These are phyloP conservation scores for Natator depressus DNA, from an alignment of 2,113 vertebrate species.

Conservation along the genomic window DNA sequence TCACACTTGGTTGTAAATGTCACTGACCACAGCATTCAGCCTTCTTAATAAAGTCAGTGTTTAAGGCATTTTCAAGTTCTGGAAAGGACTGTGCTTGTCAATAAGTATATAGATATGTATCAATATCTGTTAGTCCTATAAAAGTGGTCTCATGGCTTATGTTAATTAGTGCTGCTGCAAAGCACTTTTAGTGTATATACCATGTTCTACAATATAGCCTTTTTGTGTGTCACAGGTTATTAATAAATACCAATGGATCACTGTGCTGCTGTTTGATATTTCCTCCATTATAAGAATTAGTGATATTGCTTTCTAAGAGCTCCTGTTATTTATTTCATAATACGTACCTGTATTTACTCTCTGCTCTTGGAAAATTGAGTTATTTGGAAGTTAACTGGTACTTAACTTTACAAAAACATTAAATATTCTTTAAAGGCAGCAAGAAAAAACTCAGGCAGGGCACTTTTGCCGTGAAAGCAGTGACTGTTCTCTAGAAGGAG, in stretches of 20 bases:
- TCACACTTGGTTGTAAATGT: neutral
- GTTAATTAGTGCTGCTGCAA: neutral
- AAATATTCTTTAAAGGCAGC: neutral
- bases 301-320: neutral
- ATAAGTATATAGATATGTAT: neutral
- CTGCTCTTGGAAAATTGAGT: conserved; percentile 23
- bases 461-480: conserved; percentile 60
- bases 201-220: conserved; percentile 31
- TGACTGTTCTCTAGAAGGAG: conserved; percentile 68
- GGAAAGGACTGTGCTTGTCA: neutral
- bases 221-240: conserved; percentile 15
- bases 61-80: neutral
- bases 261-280: conserved; percentile 33
- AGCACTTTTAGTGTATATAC: neutral
- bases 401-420: too few species aligned
- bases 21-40: neutral
- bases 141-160: neutral
- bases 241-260: conserved; percentile 33
- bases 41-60: neutral
- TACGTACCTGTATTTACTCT: neutral
- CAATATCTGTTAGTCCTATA: neutral
- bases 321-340: neutral
- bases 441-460: too few species aligned
- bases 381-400: neutral
- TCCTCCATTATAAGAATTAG: neutral